phyloP scores from a whole-genome alignment of 2,113 vertebrate genomes.

The Equus przewalskii region DNA sequence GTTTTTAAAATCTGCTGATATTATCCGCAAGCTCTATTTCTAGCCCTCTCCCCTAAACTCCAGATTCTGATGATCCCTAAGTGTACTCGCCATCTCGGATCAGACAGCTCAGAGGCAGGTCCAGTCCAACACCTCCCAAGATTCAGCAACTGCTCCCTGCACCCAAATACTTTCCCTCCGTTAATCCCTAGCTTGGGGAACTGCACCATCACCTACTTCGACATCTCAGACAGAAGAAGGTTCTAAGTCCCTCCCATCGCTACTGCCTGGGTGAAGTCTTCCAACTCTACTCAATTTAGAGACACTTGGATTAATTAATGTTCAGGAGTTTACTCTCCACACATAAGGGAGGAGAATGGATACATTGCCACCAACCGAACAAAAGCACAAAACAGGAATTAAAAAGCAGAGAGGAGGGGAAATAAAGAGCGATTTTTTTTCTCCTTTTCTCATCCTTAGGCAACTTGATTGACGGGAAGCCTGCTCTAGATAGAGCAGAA shows the following conservation, averaged over 20 bases:
- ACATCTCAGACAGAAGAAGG: background rate
- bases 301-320: background rate
- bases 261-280: background rate
- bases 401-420: background rate
- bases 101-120: background rate
- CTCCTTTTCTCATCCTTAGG: background rate
- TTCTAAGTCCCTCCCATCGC: background rate
- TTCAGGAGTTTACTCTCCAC: background rate
- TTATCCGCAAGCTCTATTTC: background rate
- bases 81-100: background rate
- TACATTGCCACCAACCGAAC: background rate
- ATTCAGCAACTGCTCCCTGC: background rate
- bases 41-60: background rate
- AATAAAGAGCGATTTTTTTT: background rate
- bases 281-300: background rate
- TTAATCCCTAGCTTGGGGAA: background rate
- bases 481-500: background rate
- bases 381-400: background rate
- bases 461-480: background rate
- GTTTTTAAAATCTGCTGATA: background rate
- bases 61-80: background rate
- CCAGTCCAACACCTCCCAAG: background rate
- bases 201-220: background rate
- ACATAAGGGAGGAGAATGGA: no score
- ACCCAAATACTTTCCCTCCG: background rate